These are phyloP conservation scores for Galerucella calmariensis DNA, from an alignment of 2,888 invertebrate genomes.

Conservation along the genomic window DNA sequence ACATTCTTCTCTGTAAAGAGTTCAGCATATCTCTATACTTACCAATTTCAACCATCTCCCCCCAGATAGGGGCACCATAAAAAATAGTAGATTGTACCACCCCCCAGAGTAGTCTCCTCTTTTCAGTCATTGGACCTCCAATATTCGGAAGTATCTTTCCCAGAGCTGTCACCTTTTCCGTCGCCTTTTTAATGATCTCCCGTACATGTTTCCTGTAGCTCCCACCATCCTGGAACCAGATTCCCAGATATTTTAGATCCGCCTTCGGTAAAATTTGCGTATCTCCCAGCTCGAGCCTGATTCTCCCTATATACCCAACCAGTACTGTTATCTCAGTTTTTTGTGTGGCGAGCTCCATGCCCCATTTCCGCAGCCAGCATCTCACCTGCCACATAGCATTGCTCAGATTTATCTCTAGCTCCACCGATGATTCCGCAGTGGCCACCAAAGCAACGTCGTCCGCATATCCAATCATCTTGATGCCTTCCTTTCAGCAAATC, in stretches of 20 bases:
- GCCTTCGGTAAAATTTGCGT: too few species aligned
- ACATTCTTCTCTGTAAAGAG: background rate
- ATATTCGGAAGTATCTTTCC: background rate
- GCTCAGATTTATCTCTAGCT: too few species aligned
- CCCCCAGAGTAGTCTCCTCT: background rate
- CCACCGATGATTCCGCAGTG: too few species aligned
- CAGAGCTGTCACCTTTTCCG: slow-evolving; percentile 3
- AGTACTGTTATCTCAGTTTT: background rate
- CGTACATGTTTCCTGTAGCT: background rate
- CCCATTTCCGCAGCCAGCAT: background rate
- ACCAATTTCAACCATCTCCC: background rate
- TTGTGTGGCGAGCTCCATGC: background rate
- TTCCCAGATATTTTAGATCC: background rate
- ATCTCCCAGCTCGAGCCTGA: background rate
- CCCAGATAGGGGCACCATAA: too few species aligned
- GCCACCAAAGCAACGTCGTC: too few species aligned
- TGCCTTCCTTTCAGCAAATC: too few species aligned
- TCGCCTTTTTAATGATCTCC: background rate
- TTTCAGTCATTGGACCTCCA: background rate
- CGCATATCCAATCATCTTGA: too few species aligned
- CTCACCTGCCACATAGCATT: slow-evolving; percentile 6
- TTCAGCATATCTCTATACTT: background rate
- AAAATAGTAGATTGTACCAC: background rate
- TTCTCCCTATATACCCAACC: background rate
- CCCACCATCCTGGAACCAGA: background rate